phyloP scores from a whole-genome alignment of 2,113 vertebrate genomes.

The Psilopogon haemacephalus region DNA sequence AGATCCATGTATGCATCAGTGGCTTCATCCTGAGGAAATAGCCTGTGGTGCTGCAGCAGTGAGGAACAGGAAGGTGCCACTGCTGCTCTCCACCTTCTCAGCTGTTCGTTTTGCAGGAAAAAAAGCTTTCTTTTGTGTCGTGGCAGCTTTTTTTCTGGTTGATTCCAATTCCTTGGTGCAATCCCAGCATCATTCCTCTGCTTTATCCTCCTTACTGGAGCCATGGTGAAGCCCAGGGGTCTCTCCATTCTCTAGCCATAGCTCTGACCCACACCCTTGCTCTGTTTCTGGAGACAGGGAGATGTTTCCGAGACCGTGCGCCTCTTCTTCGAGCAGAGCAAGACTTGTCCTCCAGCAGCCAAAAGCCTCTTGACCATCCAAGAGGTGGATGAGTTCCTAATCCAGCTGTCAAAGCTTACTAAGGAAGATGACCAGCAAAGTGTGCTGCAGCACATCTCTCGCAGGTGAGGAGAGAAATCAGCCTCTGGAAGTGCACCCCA shows the following conservation, averaged over 20 bases:
- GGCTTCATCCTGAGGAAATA: not conserved
- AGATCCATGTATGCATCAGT: not conserved
- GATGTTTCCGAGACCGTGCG: slow-evolving; percentile 95
- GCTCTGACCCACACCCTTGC: not conserved
- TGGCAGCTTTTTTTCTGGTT: not conserved
- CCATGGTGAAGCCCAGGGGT: not conserved
- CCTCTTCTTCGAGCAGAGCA: slow-evolving; percentile 94
- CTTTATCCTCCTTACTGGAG: not conserved
- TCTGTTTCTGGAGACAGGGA: slow-evolving; percentile 77
- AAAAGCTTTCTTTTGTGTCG: not conserved
- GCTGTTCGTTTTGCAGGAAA: not conserved
- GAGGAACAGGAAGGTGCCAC: not conserved
- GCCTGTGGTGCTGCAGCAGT: not conserved
- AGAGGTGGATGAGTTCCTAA: slow-evolving; percentile 90
- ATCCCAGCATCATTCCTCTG: not conserved
- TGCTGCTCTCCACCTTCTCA: not conserved
- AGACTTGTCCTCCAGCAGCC: slow-evolving; percentile 85
- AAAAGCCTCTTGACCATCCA: slow-evolving; percentile 95
- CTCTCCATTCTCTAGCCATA: not conserved
- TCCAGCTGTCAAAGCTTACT: slow-evolving; percentile 87
- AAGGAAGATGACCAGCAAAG: slow-evolving; percentile 96
- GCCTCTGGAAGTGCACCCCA: not conserved
- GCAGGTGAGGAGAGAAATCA: slow-evolving; percentile 74
- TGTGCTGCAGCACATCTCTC: slow-evolving; percentile 85
- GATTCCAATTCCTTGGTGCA: not conserved